These are phyloP conservation scores for Fregata magnificens DNA, from an alignment of 2,113 vertebrate species.

Conservation along the genomic window DNA sequence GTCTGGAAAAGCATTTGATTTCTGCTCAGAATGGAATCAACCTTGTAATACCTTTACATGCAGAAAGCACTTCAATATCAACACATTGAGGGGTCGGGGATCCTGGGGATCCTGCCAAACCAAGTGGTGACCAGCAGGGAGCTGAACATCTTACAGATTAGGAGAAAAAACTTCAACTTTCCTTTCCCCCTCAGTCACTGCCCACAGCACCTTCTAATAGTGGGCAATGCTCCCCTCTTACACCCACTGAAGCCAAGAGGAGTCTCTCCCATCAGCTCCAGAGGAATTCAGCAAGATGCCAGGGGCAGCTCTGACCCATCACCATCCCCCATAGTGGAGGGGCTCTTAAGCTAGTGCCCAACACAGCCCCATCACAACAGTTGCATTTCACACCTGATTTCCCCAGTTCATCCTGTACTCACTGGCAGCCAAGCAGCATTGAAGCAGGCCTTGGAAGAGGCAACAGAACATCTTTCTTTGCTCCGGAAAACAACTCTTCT, in stretches of 20 bases:
- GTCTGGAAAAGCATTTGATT: not conserved
- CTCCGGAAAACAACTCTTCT: not conserved
- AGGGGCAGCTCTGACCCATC: not conserved
- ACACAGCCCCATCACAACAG: not conserved
- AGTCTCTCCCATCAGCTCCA: not conserved
- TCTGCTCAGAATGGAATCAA: not conserved
- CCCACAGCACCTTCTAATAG: not conserved
- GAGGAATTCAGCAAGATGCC: not conserved
- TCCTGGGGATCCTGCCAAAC: not conserved
- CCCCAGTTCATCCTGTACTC: not conserved
- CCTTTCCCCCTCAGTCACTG: not conserved
- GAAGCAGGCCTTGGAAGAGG: not conserved
- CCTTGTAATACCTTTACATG: not conserved
- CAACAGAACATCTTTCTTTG: not conserved
- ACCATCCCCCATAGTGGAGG: accelerated
- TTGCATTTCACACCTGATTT: accelerated
- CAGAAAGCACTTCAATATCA: not conserved
- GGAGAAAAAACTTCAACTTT: not conserved
- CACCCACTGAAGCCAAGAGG: not conserved
- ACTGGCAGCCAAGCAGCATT: not conserved
- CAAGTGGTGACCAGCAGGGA: not conserved
- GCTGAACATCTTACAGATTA: not conserved
- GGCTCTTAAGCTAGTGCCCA: not conserved
- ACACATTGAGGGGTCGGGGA: accelerated
- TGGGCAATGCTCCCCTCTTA: not conserved